Conservation (phyloP, 1,140 invertebrate species). For the Phymastichus coffea region DNA sequence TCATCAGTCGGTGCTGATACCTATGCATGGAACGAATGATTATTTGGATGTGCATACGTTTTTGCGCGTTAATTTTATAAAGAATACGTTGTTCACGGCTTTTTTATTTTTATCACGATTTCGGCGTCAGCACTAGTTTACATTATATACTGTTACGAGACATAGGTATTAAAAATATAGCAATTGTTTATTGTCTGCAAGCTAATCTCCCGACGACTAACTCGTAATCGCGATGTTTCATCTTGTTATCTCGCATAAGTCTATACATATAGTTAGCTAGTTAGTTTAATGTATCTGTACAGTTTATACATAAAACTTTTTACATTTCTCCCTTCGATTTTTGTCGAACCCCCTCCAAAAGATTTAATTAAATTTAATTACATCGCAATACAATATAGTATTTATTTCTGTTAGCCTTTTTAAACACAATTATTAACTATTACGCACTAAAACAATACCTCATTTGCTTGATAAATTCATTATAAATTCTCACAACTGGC, state of each 20-base stretch:
- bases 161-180: slow-evolving; percentile 32
- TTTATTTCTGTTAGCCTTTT: slow-evolving; percentile 22
- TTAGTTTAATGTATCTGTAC: slow-evolving; percentile 29
- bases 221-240: slow-evolving; percentile 20
- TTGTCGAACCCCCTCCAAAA: slow-evolving; percentile 5
- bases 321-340: slow-evolving; percentile 14
- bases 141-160: slow-evolving; percentile 25
- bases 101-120: slow-evolving; percentile 20
- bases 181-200: slow-evolving; percentile 32
- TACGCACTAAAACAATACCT: too few relatives aligned
- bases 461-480: too few relatives aligned
- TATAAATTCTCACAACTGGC: too few relatives aligned
- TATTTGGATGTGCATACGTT: slow-evolving; percentile 28
- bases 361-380: slow-evolving; percentile 24
- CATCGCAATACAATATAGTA: slow-evolving; percentile 28
- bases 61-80: slow-evolving; percentile 28
- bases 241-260: slow-evolving; percentile 26
- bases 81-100: slow-evolving; percentile 19
- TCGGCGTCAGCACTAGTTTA: slow-evolving; percentile 10
- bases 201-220: slow-evolving; percentile 20
- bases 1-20: slow-evolving; percentile 40
- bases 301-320: slow-evolving; percentile 27
- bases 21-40: slow-evolving; percentile 20
- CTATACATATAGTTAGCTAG: slow-evolving; percentile 24
- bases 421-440: slow-evolving; percentile 11